phyloP scores from a whole-genome alignment of 2,113 vertebrate genomes.

The Tonatia bakeri region DNA sequence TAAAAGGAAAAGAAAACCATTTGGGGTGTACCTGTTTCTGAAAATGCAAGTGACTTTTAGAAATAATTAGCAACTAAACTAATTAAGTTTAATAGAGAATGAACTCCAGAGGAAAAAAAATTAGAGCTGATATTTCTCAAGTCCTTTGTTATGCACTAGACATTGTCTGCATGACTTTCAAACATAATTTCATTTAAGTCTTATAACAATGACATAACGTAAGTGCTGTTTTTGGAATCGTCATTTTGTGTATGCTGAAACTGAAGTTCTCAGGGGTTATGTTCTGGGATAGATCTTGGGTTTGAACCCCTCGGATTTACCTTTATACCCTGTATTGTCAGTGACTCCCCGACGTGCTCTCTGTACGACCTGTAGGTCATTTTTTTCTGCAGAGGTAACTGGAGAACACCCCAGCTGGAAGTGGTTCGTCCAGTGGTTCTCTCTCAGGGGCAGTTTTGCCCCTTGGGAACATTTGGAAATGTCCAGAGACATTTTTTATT shows the following conservation, averaged over 20 bases:
- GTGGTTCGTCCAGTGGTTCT: background rate
- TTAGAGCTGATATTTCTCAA: background rate
- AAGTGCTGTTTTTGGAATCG: background rate
- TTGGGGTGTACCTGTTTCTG: background rate
- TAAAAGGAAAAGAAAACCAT: background rate
- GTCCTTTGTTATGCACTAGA: background rate
- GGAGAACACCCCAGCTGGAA: background rate
- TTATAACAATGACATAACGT: background rate
- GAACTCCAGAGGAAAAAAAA: background rate
- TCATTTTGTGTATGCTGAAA: background rate
- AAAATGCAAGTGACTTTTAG: background rate
- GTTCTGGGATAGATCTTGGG: background rate
- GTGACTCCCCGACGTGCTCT: background rate
- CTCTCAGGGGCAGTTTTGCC: background rate
- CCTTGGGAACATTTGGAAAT: background rate
- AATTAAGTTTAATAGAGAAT: slow-evolving; percentile 8
- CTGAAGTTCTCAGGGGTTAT: background rate
- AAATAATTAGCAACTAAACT: slow-evolving; percentile 6
- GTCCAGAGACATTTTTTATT: background rate
- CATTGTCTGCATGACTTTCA: background rate
- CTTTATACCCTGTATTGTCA: background rate
- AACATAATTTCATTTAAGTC: background rate
- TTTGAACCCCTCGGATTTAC: background rate
- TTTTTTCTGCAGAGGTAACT: background rate
- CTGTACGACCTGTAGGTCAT: no score